Conservation (phyloP, 2,113 vertebrate genomes). For the Eleginops maclovinus region DNA sequence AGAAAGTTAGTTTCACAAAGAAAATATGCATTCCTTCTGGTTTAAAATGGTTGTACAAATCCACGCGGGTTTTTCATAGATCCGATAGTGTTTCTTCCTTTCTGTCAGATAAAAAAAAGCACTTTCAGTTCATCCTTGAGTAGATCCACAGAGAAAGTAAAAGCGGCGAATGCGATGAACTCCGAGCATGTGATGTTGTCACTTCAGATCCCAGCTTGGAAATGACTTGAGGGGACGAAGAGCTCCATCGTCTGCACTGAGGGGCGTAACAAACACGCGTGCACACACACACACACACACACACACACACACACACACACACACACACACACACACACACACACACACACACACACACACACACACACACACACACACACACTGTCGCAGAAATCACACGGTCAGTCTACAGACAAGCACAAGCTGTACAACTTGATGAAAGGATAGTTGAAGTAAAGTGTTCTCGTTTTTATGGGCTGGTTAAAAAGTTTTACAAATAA, state of each 20-base stretch:
- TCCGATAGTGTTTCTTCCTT: slow-evolving; percentile 71
- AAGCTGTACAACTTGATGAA: slow-evolving; percentile 27
- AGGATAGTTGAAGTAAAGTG: slow-evolving; percentile 17
- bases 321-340: background rate
- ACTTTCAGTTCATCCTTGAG: slow-evolving; percentile 46
- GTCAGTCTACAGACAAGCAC: slow-evolving; percentile 20
- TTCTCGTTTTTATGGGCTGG: slow-evolving; percentile 7
- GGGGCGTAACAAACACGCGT: slow-evolving; percentile 64
- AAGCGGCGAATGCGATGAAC: slow-evolving; percentile 11
- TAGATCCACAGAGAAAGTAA: slow-evolving; percentile 60
- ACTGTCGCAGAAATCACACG: background rate
- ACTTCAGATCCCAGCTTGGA: slow-evolving; percentile 62
- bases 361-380: slow-evolving; percentile 28
- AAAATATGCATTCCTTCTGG: slow-evolving; percentile 85
- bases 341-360: slow-evolving; percentile 14
- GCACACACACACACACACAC: background rate
- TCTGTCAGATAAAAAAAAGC: slow-evolving; percentile 42
- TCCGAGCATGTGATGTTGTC: slow-evolving; percentile 69
- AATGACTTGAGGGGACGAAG: slow-evolving; percentile 71
- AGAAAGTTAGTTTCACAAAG: slow-evolving; percentile 79
- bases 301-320: slow-evolving; percentile 19
- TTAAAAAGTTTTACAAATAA: slow-evolving; percentile 3
- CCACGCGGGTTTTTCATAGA: slow-evolving; percentile 83
- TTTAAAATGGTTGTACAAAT: slow-evolving; percentile 73
- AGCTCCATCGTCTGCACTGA: slow-evolving; percentile 67